These are phyloP conservation scores for Protaetia brevitarsis DNA, from an alignment of 1,140 invertebrate genomes.

Conservation along the genomic window DNA sequence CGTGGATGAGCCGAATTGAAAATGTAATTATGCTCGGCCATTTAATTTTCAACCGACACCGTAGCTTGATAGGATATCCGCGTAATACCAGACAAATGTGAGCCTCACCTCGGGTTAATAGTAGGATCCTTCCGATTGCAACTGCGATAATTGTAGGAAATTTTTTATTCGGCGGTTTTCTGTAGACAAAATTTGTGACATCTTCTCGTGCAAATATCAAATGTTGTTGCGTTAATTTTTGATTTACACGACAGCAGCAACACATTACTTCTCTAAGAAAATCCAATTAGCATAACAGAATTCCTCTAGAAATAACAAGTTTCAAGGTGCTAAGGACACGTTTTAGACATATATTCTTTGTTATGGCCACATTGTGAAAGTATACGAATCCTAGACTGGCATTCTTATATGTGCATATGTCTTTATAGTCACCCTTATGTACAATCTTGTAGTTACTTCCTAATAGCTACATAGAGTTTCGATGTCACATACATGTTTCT, in stretches of 20 bases:
- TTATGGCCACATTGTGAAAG: neutral
- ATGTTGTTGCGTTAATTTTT: neutral
- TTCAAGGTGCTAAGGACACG: neutral
- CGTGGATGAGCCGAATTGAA: neutral
- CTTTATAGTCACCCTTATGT: too few relatives aligned
- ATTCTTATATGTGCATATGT: too few relatives aligned
- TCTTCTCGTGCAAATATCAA: neutral
- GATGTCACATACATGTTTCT: too few relatives aligned
- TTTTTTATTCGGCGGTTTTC: neutral
- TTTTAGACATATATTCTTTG: neutral
- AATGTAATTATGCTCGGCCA: neutral
- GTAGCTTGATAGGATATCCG: neutral
- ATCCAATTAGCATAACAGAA: constrained; percentile 5
- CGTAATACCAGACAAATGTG: neutral
- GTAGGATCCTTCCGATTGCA: neutral
- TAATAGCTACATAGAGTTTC: too few relatives aligned
- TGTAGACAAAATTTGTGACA: neutral
- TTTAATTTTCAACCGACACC: neutral
- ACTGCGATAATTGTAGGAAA: neutral
- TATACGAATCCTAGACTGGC: neutral
- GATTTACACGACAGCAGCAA: constrained; percentile 1
- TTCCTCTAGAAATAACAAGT: neutral
- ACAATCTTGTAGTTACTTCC: too few relatives aligned
- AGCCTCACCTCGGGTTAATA: neutral
- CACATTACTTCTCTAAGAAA: neutral